Evolutionary conservation across 2,797 vertebrate species (phyloP).

Genomic region (Anniella stebbinsi): DNA sequence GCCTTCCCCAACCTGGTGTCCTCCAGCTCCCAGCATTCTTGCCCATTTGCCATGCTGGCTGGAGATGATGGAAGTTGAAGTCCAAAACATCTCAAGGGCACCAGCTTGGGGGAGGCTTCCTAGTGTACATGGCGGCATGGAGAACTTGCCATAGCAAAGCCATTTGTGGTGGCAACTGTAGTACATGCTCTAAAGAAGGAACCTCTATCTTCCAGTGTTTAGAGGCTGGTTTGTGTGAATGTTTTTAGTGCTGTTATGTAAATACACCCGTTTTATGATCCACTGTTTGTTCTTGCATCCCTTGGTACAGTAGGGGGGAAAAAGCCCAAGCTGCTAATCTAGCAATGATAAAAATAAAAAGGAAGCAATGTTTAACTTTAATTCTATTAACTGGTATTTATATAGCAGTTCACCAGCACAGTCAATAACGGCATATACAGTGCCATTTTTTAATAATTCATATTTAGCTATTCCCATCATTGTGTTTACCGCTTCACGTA

Average conservation of each 20-base stretch:
- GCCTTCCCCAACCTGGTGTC: background rate
- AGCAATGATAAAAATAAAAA: background rate
- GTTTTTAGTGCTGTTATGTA: slow-evolving; percentile 15
- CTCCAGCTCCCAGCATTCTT: background rate
- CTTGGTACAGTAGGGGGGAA: background rate
- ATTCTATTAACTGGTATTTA: slow-evolving; percentile 38
- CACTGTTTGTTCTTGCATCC: slow-evolving; percentile 20
- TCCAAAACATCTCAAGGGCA: background rate
- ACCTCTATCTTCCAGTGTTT: background rate
- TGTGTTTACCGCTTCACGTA: slow-evolving; percentile 30
- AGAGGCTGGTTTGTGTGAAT: background rate
- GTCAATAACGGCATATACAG: background rate
- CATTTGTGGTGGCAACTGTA: background rate
- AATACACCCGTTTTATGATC: background rate
- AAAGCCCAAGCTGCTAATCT: slow-evolving; percentile 17
- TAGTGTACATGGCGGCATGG: background rate
- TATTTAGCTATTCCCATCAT: slow-evolving; percentile 5
- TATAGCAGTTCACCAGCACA: slow-evolving; percentile 28
- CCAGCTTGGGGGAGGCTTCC: background rate
- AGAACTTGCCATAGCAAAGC: background rate
- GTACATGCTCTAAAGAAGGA: background rate
- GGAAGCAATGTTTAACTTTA: background rate
- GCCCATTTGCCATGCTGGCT: background rate
- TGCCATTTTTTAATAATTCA: slow-evolving; percentile 27
- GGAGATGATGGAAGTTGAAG: background rate